Percentiles rank a stretch among this genome's conserved stretches.
phyloP scores from a whole-genome alignment of 2,113 vertebrate genomes.

The Rhea americana region DNA sequence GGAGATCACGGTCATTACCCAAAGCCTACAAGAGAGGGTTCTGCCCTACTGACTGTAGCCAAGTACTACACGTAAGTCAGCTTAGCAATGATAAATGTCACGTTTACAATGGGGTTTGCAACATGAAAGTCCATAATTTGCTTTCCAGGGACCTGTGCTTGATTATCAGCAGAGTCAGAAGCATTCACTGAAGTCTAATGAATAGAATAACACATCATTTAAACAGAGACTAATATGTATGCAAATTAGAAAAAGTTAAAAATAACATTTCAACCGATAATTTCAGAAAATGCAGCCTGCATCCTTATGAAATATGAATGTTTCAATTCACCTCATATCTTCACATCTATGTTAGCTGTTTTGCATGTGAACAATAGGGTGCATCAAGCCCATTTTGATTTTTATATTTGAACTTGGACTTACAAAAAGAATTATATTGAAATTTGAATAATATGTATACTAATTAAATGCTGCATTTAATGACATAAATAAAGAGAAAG shows the following conservation, averaged over 20 bases:
- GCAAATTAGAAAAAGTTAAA: conserved; percentile 70
- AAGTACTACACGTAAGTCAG: conserved; percentile 23
- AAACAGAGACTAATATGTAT: conserved; percentile 72
- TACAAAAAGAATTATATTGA: conserved; percentile 58
- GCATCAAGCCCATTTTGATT: conserved; percentile 54
- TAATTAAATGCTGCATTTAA: conserved; percentile 67
- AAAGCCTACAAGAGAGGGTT: conserved; percentile 20
- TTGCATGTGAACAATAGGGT: conserved; percentile 64
- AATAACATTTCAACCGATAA: conserved; percentile 57
- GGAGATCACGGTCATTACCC: neutral
- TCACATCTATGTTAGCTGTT: conserved; percentile 54
- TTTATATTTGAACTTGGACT: conserved; percentile 63
- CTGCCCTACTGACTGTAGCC: conserved; percentile 32
- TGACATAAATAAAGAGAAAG: conserved; percentile 62
- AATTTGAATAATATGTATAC: conserved; percentile 69
- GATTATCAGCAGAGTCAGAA: conserved; percentile 65
- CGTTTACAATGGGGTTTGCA: conserved; percentile 38
- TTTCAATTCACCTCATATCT: conserved; percentile 64
- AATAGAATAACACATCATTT: conserved; percentile 76
- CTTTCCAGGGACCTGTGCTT: conserved; percentile 57
- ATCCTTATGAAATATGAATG: conserved; percentile 61
- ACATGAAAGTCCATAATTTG: conserved; percentile 57
- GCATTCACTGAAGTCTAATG: conserved; percentile 63
- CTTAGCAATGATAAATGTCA: conserved; percentile 63
- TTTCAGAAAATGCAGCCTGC: conserved; percentile 50